A percentile compares a stretch with the other conserved stretches of the same genome.
Conservation (phyloP, 2,797 vertebrate species). For the Aeoliscus strigatus region DNA sequence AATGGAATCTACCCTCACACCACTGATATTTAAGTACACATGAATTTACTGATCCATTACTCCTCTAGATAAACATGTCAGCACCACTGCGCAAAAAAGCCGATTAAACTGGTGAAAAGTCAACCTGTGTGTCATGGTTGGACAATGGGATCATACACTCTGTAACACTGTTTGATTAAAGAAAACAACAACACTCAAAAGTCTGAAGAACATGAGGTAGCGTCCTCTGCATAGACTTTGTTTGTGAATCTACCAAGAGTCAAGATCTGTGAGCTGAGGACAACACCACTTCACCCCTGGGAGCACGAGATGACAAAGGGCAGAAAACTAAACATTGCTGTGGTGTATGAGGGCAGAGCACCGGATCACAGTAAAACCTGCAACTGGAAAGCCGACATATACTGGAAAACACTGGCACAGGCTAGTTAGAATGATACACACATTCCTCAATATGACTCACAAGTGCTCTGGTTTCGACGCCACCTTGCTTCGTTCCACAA, state of each 20-base stretch:
- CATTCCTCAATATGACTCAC: slow-evolving; percentile 59
- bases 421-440: slow-evolving; percentile 52
- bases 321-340: slow-evolving; percentile 16
- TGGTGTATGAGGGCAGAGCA: slow-evolving; percentile 8
- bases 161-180: too few relatives aligned
- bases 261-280: slow-evolving; percentile 39
- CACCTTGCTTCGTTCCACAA: slow-evolving; percentile 41
- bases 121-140: slow-evolving; percentile 27
- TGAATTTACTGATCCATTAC: slow-evolving; percentile 35
- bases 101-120: slow-evolving; percentile 45
- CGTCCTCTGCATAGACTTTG: slow-evolving; percentile 22
- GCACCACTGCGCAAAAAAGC: slow-evolving; percentile 4
- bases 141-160: too few relatives aligned
- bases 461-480: slow-evolving; percentile 34
- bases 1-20: slow-evolving; percentile 21
- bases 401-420: slow-evolving; percentile 48
- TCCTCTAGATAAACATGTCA: neutral
- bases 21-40: slow-evolving; percentile 34
- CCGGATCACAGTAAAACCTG: slow-evolving; percentile 17
- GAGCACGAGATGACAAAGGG: too few relatives aligned
- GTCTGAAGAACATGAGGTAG: slow-evolving; percentile 44
- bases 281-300: slow-evolving; percentile 25
- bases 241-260: slow-evolving; percentile 41
- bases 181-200: too few relatives aligned
- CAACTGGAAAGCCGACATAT: slow-evolving; percentile 28